A percentile compares a stretch with the other conserved stretches of the same genome.
Evolutionary conservation across 2,113 vertebrate genomes (phyloP).

Genomic region (Shinisaurus crocodilurus): DNA sequence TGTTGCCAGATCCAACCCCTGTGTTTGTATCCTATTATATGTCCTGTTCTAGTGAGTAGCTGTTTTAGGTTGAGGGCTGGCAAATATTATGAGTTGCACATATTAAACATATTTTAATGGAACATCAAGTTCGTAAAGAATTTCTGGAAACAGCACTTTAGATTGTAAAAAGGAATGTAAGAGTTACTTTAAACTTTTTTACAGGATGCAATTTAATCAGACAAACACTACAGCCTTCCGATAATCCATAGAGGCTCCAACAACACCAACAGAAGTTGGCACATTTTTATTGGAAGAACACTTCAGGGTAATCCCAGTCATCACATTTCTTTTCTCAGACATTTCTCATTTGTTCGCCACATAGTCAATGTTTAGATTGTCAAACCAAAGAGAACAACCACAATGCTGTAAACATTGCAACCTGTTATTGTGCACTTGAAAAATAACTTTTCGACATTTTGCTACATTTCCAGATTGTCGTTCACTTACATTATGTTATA

Average conservation of each 20-base stretch:
- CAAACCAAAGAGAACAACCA: slow-evolving; percentile 31
- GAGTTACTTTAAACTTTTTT: not conserved
- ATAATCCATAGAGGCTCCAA: not conserved
- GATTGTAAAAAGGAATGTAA: not conserved
- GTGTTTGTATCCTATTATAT: not conserved
- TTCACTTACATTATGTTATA: slow-evolving; percentile 17
- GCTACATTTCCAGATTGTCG: slow-evolving; percentile 42
- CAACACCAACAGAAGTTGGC: not conserved
- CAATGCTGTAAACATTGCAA: slow-evolving; percentile 9
- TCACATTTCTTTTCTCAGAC: slow-evolving; percentile 25
- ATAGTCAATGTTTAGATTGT: not conserved
- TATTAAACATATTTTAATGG: not conserved
- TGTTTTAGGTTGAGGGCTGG: not conserved
- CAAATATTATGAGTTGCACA: not conserved
- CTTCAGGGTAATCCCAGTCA: slow-evolving; percentile 12
- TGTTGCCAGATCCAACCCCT: not conserved
- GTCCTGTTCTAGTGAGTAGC: not conserved
- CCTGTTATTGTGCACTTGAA: not conserved
- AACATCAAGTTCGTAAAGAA: not conserved
- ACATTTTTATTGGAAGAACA: not conserved
- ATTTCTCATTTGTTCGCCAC: not conserved
- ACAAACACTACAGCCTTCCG: not conserved
- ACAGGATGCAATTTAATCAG: not conserved
- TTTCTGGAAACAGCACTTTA: not conserved
- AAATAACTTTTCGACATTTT: slow-evolving; percentile 40